Conservation (phyloP, 2,888 invertebrate genomes). For the Caenorhabditis sp. region DNA sequence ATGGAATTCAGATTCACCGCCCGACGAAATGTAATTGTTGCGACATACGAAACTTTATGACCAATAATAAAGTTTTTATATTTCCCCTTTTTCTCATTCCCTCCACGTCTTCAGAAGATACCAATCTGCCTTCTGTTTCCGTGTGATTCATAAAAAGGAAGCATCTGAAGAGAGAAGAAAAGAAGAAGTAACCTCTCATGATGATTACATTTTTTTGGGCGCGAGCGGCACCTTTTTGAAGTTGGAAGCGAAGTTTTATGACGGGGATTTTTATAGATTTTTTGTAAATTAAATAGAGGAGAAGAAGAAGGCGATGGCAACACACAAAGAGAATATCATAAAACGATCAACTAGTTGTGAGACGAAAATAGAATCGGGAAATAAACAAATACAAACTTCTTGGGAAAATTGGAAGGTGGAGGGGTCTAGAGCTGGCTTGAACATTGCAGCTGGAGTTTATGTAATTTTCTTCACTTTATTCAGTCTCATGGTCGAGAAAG, state of each 20-base stretch:
- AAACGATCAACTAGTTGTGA: background rate
- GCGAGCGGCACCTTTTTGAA: conserved; percentile 41
- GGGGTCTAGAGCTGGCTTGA: no score
- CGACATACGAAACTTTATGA: conserved; percentile 53
- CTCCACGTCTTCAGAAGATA: conserved; percentile 15
- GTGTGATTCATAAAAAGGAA: conserved; percentile 48
- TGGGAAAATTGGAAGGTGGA: no score
- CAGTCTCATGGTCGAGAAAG: no score
- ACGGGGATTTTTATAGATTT: background rate
- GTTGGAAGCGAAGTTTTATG: conserved; percentile 1
- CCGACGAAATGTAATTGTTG: conserved; percentile 23
- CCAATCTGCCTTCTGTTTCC: conserved; percentile 35
- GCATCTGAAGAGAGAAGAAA: conserved; percentile 17
- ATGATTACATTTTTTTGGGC: conserved; percentile 45
- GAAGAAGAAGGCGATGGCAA: background rate
- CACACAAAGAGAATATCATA: conserved; percentile 1
- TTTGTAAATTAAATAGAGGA: background rate
- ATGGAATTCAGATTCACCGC: background rate
- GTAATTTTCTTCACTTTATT: no score
- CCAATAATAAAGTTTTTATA: conserved; percentile 53
- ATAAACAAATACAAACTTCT: no score
- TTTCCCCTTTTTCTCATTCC: conserved; percentile 2
- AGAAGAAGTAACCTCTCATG: background rate
- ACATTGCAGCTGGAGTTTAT: no score
- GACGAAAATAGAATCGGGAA: background rate